Base-by-base conservation (phyloP, 2,797 vertebrate species). In the Sebastes kiyomatsui region DNA sequence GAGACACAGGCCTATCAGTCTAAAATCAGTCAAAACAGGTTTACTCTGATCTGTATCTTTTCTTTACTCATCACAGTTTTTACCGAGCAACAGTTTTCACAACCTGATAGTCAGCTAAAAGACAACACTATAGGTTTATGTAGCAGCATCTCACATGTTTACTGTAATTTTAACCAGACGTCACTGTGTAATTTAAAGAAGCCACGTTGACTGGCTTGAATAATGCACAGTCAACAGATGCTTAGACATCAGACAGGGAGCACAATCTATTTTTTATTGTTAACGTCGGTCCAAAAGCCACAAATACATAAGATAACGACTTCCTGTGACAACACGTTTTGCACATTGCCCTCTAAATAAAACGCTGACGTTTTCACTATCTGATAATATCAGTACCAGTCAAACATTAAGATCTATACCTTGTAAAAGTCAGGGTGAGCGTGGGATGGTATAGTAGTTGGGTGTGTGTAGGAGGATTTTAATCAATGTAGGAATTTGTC, bases 281-380 rank as follows among this genome's bases (percentile, higher is more conserved):
- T 65, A 38, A 35, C 10, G 25, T 72, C 13, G 5, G 65, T 77
- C 55, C 38, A 64, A 87, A 59, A 69, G 9, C 10, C 49, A 81
- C n/a, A 62, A 70, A 80, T 1, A 56, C 30, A 25, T 67, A 6
- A 83, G 52, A 72, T 80, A 71, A 32, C 22, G 10, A 58, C 7
- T 13, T 20, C 10, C 2, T 3, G 20, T 25, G 70, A 56, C 42
- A 79, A 32, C 69, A 77, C 22, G n/a, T 67, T 78, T 65, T 16
- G 49, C 7, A 86, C 80, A 52, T 66, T 56, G 70, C 28, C 33
- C 82, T 82, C 79, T 68, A 32, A 85, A 68, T 58, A 59, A 55
- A 16, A 28, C 8, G 18, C 5, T 20, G 6, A 61, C 25, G 42
- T 14, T 58, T 61, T 52, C 12, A 59, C 46, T 32, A 9, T 66